Evolutionary conservation across 1,140 invertebrate genomes (phyloP), one percentile per base, ranked within the genome.

Genomic region (Potamilus streckersoni): DNA sequence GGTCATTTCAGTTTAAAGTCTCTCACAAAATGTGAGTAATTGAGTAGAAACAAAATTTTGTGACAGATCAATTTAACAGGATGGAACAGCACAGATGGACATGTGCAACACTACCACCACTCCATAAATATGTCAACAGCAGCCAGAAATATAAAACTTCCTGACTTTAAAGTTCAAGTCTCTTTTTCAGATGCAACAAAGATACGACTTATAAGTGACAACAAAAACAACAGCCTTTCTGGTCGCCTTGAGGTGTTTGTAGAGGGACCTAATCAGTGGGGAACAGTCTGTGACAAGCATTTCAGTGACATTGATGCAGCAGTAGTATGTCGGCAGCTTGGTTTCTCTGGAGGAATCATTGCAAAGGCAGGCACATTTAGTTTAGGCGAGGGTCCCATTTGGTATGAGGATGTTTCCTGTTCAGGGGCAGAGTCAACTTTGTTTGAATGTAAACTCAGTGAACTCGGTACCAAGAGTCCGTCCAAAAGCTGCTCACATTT

Each of bases 321-420:
- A 62, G 86, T 88, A 61, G 80, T 85, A n/a, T 88, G 86, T 74
- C 71, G 80, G 60, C 83, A 84, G 74, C 76, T 86, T 27, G 85
- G 85, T 20, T 84, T 71, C 69, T 70, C 65, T 62, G 79, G 77
- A 63, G 78, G 80, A 31, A 71, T 61, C 31, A 70, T 76, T 16
- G 64, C 79, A 19, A 79, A 78, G 56, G 69, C 69, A 55, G 78
- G 71, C 15, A 61, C 61, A 1, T 82, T 72, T 78, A 80, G 81
- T 19, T 60, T 60, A 31, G 83, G 27, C 38, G 72, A 79, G 56
- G 82, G 81, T 11, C 83, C 80, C 12, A 91, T 92, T 58, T 91
- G 93, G 84, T 93, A 95, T 83, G 94, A 95, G 83, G 93, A 94
- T 78, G 87, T 95, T 0, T 89, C 91, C 31, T 95, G 94, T 83